A percentile compares a stretch with the other conserved stretches of the same genome.
These are phyloP conservation scores for Mionectes olivaceus DNA, from an alignment of 2,797 vertebrate genomes.

Conservation along the genomic window DNA sequence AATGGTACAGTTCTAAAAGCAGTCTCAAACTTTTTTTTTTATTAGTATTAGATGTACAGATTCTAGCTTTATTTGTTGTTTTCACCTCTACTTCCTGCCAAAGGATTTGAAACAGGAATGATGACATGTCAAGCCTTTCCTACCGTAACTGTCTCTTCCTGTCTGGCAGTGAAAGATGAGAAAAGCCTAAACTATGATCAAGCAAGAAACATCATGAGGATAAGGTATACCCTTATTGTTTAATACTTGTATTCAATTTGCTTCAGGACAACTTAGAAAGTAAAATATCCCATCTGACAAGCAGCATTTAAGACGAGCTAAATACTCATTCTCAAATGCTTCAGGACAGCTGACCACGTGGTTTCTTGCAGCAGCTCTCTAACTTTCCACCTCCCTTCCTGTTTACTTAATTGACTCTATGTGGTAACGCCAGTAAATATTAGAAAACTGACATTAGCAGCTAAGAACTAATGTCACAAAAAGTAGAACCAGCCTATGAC, in stretches of 20 bases:
- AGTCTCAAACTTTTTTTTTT: neutral
- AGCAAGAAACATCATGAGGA: neutral
- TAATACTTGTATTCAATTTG: neutral
- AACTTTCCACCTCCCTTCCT: constrained; percentile 43
- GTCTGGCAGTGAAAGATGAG: neutral
- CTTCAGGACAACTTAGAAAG: neutral
- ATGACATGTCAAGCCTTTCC: neutral
- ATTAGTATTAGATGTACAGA: neutral
- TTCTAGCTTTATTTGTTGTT: neutral
- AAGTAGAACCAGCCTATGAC: neutral
- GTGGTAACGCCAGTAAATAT: neutral
- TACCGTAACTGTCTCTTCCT: neutral
- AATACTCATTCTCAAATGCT: neutral
- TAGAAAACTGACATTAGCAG: neutral
- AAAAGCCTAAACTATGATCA: neutral
- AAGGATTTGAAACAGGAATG: neutral
- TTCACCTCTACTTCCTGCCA: neutral
- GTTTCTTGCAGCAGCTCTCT: constrained; percentile 2
- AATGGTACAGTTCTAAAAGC: neutral
- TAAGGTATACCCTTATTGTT: neutral
- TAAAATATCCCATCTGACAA: neutral
- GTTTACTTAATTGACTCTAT: constrained; percentile 20
- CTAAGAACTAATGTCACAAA: neutral
- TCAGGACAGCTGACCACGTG: neutral
- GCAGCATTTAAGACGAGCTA: neutral